Evolutionary conservation across 2,888 invertebrate genomes (phyloP), one percentile per base, ranked within the genome.

Genomic region (Nasonia oneida): DNA sequence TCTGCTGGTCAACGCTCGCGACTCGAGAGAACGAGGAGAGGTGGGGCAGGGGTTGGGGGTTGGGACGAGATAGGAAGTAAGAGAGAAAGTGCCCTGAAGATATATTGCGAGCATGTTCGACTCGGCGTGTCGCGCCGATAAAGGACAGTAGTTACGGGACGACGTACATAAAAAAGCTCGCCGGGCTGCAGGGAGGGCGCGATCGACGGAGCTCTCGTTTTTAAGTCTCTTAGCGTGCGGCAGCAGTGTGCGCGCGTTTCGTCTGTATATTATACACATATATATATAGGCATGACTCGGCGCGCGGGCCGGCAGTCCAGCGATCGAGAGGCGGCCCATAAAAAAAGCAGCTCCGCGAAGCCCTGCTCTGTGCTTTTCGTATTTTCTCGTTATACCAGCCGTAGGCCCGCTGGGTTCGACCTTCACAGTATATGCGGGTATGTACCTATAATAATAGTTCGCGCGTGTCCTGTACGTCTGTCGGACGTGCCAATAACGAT

Each of bases 41-140:
- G 29, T 29, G 29, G 29, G 2, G 29, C 29, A 29, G 73, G 76
- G 29, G 67, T 12, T 42, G 37, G 1, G 2, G 18, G 42, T 3
- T 2, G 37, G 29, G 67, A 67, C 75, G 50, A 67, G 18, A 74
- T 23, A 33, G 39, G 29, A 2, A 4, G 73, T 8, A 39, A 15
- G 18, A 53, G 29, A 74, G 73, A 82, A 29, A 75, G 18, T 70
- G 37, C 14, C n/a, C 50, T 53, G 74, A 77, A 83, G 83, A 81
- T 73, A 42, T 76, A 85, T 75, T 53, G 74, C 14, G 33, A n/a
- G 18, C 50, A 71, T 47, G 80, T 77, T 76, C 61, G 83, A 76
- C 75, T 80, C 71, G 71, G 61, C 74, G 64, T 83, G 80, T 50
- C 74, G 53, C 73, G 61, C 80, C 86, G 83, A 83, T 83, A 86